Percentiles rank a stretch among this genome's conserved stretches.
Evolutionary conservation across 1,140 invertebrate genomes (phyloP).

Genomic region (Drosophila albomicans): DNA sequence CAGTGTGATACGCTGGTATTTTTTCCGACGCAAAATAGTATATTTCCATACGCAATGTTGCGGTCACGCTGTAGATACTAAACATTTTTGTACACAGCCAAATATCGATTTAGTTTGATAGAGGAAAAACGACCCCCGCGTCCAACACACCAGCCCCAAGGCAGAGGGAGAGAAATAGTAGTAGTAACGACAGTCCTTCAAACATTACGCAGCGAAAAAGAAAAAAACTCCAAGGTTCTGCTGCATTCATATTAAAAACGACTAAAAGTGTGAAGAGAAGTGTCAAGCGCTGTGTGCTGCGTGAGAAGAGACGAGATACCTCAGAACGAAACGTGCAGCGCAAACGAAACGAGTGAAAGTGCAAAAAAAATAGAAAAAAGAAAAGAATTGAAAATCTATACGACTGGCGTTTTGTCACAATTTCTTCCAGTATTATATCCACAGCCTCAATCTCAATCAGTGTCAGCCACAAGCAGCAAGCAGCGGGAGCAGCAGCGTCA

Average conservation of each 20-base stretch:
- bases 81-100: conserved; percentile 73
- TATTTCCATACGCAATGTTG: background rate
- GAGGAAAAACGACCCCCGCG: conserved; percentile 66
- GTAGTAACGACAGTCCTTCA: conserved; percentile 82
- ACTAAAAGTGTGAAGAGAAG: conserved; percentile 22
- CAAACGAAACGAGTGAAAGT: conserved; percentile 74
- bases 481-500: conserved; percentile 22
- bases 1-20: background rate
- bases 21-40: background rate
- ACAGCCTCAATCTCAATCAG: conserved; percentile 36
- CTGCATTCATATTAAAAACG: conserved; percentile 7
- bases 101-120: conserved; percentile 71
- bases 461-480: conserved; percentile 33
- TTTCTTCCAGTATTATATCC: conserved; percentile 52
- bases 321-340: conserved; percentile 63
- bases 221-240: conserved; percentile 58
- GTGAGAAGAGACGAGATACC: conserved; percentile 7
- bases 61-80: conserved; percentile 17
- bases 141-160: conserved; percentile 55
- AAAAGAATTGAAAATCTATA: conserved; percentile 36
- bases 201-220: conserved; percentile 68
- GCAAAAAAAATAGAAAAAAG: conserved; percentile 49
- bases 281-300: background rate
- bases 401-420: conserved; percentile 50
- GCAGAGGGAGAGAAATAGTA: conserved; percentile 66